These are phyloP conservation scores for Psilanteris sp. DNA, from an alignment of 1,140 invertebrate genomes.

Conservation along the genomic window DNA sequence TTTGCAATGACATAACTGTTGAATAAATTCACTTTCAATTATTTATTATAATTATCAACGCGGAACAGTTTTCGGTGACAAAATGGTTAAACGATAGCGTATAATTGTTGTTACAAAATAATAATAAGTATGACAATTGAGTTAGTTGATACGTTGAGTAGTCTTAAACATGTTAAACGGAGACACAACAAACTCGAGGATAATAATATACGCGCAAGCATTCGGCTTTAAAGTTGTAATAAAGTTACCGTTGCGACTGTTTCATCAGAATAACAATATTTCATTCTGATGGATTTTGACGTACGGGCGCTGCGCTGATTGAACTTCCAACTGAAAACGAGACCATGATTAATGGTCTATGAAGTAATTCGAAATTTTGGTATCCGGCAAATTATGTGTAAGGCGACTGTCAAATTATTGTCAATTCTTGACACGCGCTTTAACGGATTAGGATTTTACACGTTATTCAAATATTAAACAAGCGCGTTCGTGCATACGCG, in stretches of 20 bases:
- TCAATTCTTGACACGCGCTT: conserved; percentile 6
- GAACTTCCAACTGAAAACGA: conserved; percentile 38
- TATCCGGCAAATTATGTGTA: conserved; percentile 16
- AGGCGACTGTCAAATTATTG: conserved; percentile 18
- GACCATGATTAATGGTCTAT: conserved; percentile 36
- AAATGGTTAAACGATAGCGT: too few species aligned
- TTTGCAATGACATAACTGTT: too few species aligned
- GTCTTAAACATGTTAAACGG: too few species aligned
- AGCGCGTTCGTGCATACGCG: too few species aligned
- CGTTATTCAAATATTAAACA: too few species aligned
- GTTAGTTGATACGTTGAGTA: too few species aligned
- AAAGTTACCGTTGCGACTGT: conserved; percentile 23
- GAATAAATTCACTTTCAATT: too few species aligned
- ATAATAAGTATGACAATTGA: too few species aligned
- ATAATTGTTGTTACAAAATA: too few species aligned
- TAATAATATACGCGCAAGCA: conserved; percentile 16
- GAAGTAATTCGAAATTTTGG: conserved; percentile 40
- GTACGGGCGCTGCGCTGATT: conserved; percentile 31
- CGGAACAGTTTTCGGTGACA: too few species aligned
- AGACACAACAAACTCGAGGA: background rate
- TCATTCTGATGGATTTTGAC: conserved; percentile 49
- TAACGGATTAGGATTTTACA: conserved; percentile 3
- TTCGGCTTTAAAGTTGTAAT: conserved; percentile 10
- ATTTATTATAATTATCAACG: too few species aligned
- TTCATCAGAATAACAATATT: conserved; percentile 33